These are phyloP conservation scores for Euglossa dilemma DNA, from an alignment of 1,140 invertebrate species.

Conservation along the genomic window DNA sequence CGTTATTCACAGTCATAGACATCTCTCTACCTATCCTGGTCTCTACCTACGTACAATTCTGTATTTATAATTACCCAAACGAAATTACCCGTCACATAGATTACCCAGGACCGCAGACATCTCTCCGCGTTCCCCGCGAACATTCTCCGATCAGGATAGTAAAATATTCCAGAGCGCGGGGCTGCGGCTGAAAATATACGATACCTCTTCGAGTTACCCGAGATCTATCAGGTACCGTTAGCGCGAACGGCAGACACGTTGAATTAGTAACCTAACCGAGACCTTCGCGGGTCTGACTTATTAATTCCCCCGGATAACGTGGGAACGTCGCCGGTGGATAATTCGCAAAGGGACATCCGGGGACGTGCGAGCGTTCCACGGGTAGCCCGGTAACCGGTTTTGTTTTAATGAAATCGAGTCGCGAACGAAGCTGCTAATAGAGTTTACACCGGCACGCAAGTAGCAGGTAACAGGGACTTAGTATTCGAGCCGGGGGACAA, in stretches of 20 bases:
- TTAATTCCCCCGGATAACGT: conserved; percentile 23
- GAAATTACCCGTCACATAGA: too few species aligned
- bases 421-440: conserved; percentile 44
- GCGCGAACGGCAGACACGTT: neutral
- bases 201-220: neutral
- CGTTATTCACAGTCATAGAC: too few species aligned
- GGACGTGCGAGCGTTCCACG: neutral
- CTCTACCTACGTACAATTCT: too few species aligned
- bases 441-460: conserved; percentile 33
- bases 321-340: neutral
- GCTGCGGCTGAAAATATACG: too few species aligned
- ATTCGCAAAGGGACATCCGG: neutral
- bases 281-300: conserved; percentile 13
- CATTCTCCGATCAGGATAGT: too few species aligned
- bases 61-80: too few species aligned
- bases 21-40: too few species aligned
- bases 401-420: conserved; percentile 45
- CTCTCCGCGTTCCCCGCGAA: too few species aligned
- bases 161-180: too few species aligned
- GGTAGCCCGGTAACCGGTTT: conserved; percentile 25
- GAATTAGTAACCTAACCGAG: conserved; percentile 16
- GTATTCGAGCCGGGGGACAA: conserved; percentile 29
- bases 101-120: too few species aligned
- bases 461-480: conserved; percentile 27
- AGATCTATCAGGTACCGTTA: neutral